A percentile compares a stretch with the other conserved stretches of the same genome.
These are phyloP conservation scores for Andrena bicolor DNA, from an alignment of 2,888 invertebrate genomes.

Conservation along the genomic window DNA sequence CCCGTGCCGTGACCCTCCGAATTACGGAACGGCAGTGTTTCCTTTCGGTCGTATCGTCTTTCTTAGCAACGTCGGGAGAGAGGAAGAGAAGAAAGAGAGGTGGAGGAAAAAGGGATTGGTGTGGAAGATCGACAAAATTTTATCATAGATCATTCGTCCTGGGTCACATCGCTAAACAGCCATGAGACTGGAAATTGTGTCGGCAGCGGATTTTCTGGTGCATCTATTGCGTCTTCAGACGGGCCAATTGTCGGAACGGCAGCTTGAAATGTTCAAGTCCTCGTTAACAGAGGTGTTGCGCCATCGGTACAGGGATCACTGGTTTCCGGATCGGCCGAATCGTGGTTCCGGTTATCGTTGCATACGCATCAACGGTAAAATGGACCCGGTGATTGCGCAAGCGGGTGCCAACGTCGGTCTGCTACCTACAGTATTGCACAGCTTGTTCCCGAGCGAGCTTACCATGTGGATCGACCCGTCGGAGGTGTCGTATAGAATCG, in stretches of 20 bases:
- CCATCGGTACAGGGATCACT: constrained; percentile 88
- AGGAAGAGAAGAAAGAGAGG: constrained; percentile 11
- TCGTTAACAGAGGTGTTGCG: constrained; percentile 85
- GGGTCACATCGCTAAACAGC: constrained; percentile 61
- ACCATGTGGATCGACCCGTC: constrained; percentile 92
- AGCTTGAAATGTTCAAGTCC: constrained; percentile 85
- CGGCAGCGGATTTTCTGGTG: constrained; percentile 86
- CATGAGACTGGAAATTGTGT: constrained; percentile 86
- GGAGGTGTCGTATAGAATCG: constrained; percentile 90
- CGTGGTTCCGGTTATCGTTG: constrained; percentile 91
- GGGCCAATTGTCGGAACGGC: constrained; percentile 83
- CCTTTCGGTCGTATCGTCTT: constrained; percentile 21
- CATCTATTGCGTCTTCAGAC: constrained; percentile 85
- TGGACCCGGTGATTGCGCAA: constrained; percentile 89
- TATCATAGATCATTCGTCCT: constrained; percentile 54
- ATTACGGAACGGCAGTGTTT: constrained; percentile 30
- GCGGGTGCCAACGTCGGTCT: constrained; percentile 89
- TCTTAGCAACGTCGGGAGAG: constrained; percentile 11
- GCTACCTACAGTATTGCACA: constrained; percentile 87
- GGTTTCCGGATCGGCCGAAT: constrained; percentile 91
- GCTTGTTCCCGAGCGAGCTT: constrained; percentile 89
- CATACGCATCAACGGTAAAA: constrained; percentile 90
- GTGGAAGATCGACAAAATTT: not conserved
- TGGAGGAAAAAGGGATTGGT: constrained; percentile 21
- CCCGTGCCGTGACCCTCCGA: constrained; percentile 62